Conservation (phyloP, 2,113 vertebrate species). For the Lampris megalopsis region DNA sequence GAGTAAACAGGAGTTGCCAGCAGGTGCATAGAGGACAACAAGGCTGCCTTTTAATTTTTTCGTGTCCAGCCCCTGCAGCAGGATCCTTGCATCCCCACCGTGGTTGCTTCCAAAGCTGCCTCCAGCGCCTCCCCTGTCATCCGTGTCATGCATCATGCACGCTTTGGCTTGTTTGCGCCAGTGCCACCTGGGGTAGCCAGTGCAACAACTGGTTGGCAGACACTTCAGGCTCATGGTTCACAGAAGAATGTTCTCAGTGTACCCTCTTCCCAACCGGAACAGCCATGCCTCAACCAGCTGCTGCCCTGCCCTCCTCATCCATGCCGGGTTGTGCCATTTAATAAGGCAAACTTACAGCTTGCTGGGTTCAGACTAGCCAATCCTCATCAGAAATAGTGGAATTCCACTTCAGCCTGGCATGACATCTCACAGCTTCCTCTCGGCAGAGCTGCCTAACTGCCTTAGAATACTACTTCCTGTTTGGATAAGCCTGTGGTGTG, state of each 20-base stretch:
- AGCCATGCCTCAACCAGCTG: background rate
- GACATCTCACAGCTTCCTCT: too few relatives aligned
- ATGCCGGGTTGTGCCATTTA: too few relatives aligned
- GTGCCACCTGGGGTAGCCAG: conserved; percentile 34
- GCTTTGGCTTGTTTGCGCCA: background rate
- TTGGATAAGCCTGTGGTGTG: conserved; percentile 47
- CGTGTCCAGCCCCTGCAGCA: conserved; percentile 42
- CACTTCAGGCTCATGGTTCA: conserved; percentile 46
- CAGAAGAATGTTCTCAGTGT: conserved; percentile 8
- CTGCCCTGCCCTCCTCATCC: background rate
- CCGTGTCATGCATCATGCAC: conserved; percentile 7
- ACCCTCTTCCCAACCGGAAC: background rate
- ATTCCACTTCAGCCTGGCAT: conserved; percentile 21
- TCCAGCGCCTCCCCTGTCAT: conserved; percentile 9
- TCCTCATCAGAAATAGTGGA: too few relatives aligned
- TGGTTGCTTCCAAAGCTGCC: background rate
- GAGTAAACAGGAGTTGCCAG: conserved; percentile 59
- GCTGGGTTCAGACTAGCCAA: too few relatives aligned
- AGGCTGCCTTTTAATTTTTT: conserved; percentile 49
- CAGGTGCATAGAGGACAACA: conserved; percentile 57
- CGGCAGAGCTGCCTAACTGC: conserved; percentile 21
- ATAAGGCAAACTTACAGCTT: too few relatives aligned
- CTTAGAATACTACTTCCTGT: conserved; percentile 41
- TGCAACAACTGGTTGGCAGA: conserved; percentile 46
- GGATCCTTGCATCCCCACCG: conserved; percentile 29